Evolutionary conservation across 2,113 vertebrate species (phyloP).

Genomic region (Oncorhynchus masou): DNA sequence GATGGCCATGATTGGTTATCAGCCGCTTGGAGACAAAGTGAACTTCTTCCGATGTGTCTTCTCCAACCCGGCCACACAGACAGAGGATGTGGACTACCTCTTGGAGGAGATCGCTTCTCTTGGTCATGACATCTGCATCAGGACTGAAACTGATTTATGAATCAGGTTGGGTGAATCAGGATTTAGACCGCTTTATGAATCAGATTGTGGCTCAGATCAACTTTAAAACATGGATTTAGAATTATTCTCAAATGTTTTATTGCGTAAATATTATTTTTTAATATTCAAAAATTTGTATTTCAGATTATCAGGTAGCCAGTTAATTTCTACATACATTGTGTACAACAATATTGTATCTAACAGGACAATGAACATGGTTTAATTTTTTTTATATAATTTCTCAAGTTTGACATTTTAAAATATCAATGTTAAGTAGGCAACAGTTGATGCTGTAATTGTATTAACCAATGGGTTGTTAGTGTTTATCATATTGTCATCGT

Average conservation of each 20-base stretch:
- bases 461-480: too few species aligned
- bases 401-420: too few species aligned
- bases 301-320: too few species aligned
- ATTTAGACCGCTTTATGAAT: background rate
- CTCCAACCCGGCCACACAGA: slow-evolving; percentile 67
- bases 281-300: too few species aligned
- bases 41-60: slow-evolving; percentile 75
- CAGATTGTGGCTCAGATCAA: background rate
- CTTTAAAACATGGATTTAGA: background rate
- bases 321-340: too few species aligned
- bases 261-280: background rate
- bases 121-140: slow-evolving; percentile 56
- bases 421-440: too few species aligned
- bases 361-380: too few species aligned
- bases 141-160: too few species aligned
- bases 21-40: slow-evolving; percentile 60
- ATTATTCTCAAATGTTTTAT: background rate
- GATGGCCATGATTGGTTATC: slow-evolving; percentile 63
- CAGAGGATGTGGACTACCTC: slow-evolving; percentile 69
- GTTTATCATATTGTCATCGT: too few species aligned
- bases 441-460: too few species aligned
- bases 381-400: too few species aligned
- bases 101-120: slow-evolving; percentile 66
- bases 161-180: background rate
- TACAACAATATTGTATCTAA: too few species aligned